phyloP scores from a whole-genome alignment of 2,888 invertebrate species.

The Muschampia plurimacula region DNA sequence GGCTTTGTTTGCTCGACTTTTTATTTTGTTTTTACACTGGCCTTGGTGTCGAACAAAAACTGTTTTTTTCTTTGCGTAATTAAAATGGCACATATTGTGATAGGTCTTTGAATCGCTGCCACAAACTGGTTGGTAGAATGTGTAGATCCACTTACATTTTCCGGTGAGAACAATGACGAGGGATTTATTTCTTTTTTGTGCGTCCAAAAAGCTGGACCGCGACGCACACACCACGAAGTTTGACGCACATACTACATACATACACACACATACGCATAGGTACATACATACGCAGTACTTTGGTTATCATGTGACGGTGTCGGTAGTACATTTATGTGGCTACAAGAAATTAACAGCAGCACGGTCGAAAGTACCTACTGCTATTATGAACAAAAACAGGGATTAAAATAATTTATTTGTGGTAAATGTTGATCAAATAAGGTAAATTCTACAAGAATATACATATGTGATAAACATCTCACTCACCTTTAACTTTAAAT shows the following conservation, averaged over 20 bases:
- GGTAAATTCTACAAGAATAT: not conserved
- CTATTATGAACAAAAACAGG: not conserved
- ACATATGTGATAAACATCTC: not conserved
- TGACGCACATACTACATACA: conserved; percentile 48
- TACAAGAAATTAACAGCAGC: conserved; percentile 2
- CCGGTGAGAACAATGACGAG: conserved; percentile 44
- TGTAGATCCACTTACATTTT: conserved; percentile 44
- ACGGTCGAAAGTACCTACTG: conserved; percentile 34
- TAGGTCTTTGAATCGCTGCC: conserved; percentile 47
- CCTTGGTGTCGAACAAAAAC: conserved; percentile 39
- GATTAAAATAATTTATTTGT: not conserved
- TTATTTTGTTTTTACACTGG: conserved; percentile 17
- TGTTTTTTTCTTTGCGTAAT: conserved; percentile 40
- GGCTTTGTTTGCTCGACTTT: not conserved
- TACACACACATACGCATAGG: no score
- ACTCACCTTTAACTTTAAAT: not conserved
- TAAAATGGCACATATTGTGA: conserved; percentile 48
- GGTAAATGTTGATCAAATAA: not conserved
- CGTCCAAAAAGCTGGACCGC: conserved; percentile 34
- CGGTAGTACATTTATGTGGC: conserved; percentile 35
- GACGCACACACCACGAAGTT: conserved; percentile 47
- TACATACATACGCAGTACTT: no score
- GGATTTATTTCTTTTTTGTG: conserved; percentile 40
- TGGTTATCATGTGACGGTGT: conserved; percentile 38
- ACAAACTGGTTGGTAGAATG: conserved; percentile 46